A percentile compares a stretch with the other conserved stretches of the same genome.
phyloP scores from a whole-genome alignment of 1,140 invertebrate species.

The Stegodyphus mimosarum region DNA sequence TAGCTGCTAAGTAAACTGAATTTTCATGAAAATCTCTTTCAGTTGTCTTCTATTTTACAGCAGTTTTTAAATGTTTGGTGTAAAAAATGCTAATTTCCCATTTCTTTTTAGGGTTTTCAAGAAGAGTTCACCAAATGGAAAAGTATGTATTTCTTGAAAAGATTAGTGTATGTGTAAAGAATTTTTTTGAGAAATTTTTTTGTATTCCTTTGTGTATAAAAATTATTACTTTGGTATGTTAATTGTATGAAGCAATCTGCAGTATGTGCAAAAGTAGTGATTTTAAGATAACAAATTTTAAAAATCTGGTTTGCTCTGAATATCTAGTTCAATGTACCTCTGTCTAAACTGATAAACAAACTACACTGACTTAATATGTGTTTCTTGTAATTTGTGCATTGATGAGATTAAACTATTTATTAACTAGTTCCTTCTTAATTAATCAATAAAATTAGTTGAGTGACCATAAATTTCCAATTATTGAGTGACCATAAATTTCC shows the following conservation, averaged over 20 bases:
- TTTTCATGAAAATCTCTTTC: neutral
- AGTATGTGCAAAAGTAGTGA: neutral
- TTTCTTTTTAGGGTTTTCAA: slow-evolving; percentile 84
- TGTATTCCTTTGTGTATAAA: neutral
- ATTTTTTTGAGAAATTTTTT: neutral
- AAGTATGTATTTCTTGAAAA: slow-evolving; percentile 72
- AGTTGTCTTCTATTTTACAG: neutral
- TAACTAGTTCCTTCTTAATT: no score
- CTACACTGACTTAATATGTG: no score
- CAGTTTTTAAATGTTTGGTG: neutral
- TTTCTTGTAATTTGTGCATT: no score
- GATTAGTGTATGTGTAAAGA: neutral
- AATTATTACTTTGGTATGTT: neutral
- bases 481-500: no score
- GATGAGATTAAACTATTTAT: no score
- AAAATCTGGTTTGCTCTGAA: neutral
- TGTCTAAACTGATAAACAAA: no score
- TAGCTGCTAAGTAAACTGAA: neutral
- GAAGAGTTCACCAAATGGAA: slow-evolving; percentile 94
- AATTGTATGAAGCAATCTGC: neutral
- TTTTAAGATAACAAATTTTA: neutral
- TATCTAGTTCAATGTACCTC: neutral
- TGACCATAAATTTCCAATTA: no score
- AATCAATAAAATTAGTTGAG: no score
- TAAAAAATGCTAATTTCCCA: neutral